These are phyloP conservation scores for Heliconius nattereri DNA, from an alignment of 1,140 invertebrate species.

Conservation along the genomic window DNA sequence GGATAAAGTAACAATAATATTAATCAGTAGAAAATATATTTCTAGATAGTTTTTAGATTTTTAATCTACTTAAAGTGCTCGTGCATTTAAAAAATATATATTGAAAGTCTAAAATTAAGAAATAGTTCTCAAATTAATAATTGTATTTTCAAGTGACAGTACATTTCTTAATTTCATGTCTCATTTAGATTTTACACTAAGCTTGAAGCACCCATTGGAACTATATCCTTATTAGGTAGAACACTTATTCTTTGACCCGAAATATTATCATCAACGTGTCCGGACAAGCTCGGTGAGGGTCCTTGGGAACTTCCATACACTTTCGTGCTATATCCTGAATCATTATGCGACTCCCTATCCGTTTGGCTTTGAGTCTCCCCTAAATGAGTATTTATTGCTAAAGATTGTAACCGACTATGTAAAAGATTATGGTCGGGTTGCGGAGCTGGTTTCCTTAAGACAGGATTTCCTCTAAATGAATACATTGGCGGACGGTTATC, in stretches of 20 bases:
- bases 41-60: background rate
- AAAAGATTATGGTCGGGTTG: slow-evolving; percentile 69
- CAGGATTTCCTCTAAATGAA: slow-evolving; percentile 57
- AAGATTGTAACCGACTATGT: slow-evolving; percentile 72
- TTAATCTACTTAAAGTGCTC: slow-evolving; percentile 2
- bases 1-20: slow-evolving; percentile 14
- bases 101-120: background rate
- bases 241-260: slow-evolving; percentile 66
- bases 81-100: background rate
- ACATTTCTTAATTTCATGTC: background rate
- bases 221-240: slow-evolving; percentile 49
- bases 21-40: slow-evolving; percentile 6
- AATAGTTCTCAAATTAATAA: background rate
- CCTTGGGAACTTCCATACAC: slow-evolving; percentile 89
- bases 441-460: slow-evolving; percentile 57
- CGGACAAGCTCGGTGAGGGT: slow-evolving; percentile 88
- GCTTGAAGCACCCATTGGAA: slow-evolving; percentile 74
- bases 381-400: slow-evolving; percentile 79
- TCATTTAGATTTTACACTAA: slow-evolving; percentile 72
- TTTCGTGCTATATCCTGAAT: slow-evolving; percentile 89
- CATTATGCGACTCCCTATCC: slow-evolving; percentile 87
- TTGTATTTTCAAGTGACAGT: background rate
- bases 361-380: slow-evolving; percentile 78
- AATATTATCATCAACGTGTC: slow-evolving; percentile 79
- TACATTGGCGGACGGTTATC: slow-evolving; percentile 67